Evolutionary conservation across 2,888 invertebrate species (phyloP).

Genomic region (Dynastes maya): DNA sequence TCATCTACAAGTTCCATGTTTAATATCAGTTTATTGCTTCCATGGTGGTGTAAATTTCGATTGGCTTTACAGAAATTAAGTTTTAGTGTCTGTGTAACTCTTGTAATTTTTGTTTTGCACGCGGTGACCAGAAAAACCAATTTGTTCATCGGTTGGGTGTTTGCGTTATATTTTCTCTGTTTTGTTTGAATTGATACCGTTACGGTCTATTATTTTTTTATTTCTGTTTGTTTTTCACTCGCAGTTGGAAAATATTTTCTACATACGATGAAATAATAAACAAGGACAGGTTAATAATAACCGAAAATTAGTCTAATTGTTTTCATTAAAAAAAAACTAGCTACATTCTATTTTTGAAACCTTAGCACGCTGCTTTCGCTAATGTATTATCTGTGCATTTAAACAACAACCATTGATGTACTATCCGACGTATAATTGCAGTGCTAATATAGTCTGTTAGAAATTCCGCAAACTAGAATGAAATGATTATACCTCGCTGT

Average conservation of each 20-base stretch:
- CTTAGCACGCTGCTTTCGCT: too few relatives aligned
- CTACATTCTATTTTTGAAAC: too few relatives aligned
- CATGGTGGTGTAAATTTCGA: conserved; percentile 19
- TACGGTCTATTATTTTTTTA: neutral
- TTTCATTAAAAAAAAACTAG: too few relatives aligned
- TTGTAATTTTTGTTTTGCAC: conserved; percentile 30
- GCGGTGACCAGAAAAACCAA: conserved; percentile 48
- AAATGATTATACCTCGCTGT: conserved; percentile 19
- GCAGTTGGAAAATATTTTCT: neutral
- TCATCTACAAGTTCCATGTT: neutral
- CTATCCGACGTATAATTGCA: too few relatives aligned
- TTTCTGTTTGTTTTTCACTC: neutral
- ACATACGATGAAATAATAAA: too few relatives aligned
- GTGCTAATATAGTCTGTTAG: neutral
- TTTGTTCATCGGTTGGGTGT: conserved; percentile 47
- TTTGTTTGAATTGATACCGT: conserved; percentile 3
- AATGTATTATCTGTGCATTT: too few relatives aligned
- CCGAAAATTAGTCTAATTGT: too few relatives aligned
- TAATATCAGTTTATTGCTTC: neutral
- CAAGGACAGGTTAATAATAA: too few relatives aligned
- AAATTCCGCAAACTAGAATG: conserved; percentile 16
- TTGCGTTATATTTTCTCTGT: conserved; percentile 15
- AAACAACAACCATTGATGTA: too few relatives aligned
- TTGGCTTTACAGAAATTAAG: conserved; percentile 23
- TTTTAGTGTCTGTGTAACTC: conserved; percentile 29